phyloP scores from a whole-genome alignment of 2,797 vertebrate genomes.

The Darevskia nairensis region DNA sequence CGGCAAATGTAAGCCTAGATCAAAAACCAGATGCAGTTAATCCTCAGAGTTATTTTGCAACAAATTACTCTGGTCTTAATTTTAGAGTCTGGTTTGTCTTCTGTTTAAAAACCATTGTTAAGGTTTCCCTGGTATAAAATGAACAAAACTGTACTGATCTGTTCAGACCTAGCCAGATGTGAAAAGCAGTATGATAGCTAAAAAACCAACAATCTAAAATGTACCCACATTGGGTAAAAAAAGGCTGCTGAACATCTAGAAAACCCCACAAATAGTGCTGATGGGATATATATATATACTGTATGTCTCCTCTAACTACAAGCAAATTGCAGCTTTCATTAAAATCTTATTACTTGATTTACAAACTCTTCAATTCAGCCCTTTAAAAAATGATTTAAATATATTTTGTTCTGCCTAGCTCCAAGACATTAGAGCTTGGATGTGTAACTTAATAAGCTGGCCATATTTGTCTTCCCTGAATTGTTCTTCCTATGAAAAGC shows the following conservation, averaged over 20 bases:
- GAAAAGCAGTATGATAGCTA: slow-evolving; percentile 41
- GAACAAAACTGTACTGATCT: slow-evolving; percentile 43
- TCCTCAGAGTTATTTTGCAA: slow-evolving; percentile 54
- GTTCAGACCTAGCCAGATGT: slow-evolving; percentile 31
- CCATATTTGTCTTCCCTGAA: slow-evolving; percentile 73
- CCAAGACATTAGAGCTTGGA: slow-evolving; percentile 68
- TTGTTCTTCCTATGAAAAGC: slow-evolving; percentile 72
- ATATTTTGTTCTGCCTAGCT: slow-evolving; percentile 65
- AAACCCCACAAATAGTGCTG: slow-evolving; percentile 66
- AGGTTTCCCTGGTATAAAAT: slow-evolving; percentile 52
- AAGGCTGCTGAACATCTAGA: slow-evolving; percentile 63
- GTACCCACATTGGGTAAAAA: slow-evolving; percentile 45
- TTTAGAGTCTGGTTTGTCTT: slow-evolving; percentile 48
- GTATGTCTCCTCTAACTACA: slow-evolving; percentile 49
- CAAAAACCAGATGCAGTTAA: slow-evolving; percentile 63
- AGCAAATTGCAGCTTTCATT: slow-evolving; percentile 70
- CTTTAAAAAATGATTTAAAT: slow-evolving; percentile 71
- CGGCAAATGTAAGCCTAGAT: slow-evolving; percentile 42
- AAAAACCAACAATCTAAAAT: slow-evolving; percentile 68
- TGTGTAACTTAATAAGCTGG: slow-evolving; percentile 72
- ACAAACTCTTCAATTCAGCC: slow-evolving; percentile 54
- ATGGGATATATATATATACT: neutral
- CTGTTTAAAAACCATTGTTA: neutral
- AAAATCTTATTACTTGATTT: slow-evolving; percentile 68
- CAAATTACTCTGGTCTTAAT: slow-evolving; percentile 61